These are phyloP conservation scores for Chrysotoxum bicinctum DNA, from an alignment of 2,888 invertebrate genomes.

Conservation along the genomic window DNA sequence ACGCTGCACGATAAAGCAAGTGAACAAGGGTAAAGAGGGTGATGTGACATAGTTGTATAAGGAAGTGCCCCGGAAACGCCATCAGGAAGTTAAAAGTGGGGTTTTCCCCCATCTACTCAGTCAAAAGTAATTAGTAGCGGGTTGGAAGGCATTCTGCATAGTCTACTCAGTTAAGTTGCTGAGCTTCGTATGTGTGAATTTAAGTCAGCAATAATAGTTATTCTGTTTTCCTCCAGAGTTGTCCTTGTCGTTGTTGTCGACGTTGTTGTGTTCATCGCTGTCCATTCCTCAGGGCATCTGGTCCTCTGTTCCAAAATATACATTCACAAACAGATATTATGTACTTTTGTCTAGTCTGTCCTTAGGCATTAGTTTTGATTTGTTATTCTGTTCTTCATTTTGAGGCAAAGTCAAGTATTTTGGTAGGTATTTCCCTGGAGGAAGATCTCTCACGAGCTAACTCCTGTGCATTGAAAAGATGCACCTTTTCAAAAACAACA, in stretches of 20 bases:
- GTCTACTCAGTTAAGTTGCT: slow-evolving; percentile 40
- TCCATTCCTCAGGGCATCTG: slow-evolving; percentile 11
- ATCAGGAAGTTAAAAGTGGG: slow-evolving; percentile 20
- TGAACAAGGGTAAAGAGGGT: neutral
- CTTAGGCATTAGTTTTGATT: slow-evolving; percentile 55
- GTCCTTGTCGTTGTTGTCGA: neutral
- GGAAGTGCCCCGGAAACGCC: slow-evolving; percentile 10
- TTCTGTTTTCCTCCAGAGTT: slow-evolving; percentile 6
- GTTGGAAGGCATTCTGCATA: slow-evolving; percentile 59
- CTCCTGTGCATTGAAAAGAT: neutral
- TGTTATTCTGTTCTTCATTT: slow-evolving; percentile 61
- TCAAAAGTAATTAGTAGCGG: slow-evolving; percentile 64
- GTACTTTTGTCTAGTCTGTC: slow-evolving; percentile 28
- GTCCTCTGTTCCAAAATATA: slow-evolving; percentile 22
- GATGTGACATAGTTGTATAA: neutral
- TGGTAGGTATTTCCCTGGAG: neutral
- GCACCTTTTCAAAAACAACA: neutral
- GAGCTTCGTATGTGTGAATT: slow-evolving; percentile 33
- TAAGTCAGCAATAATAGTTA: slow-evolving; percentile 15
- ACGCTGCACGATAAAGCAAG: neutral
- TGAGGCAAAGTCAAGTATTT: slow-evolving; percentile 28
- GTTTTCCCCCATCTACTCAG: slow-evolving; percentile 4
- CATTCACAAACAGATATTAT: slow-evolving; percentile 20
- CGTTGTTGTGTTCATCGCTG: neutral
- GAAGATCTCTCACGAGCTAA: neutral